Percentiles rank a stretch among this genome's conserved stretches.
Conservation (phyloP, 2,113 vertebrate species). For the Rhinolophus sinicus region DNA sequence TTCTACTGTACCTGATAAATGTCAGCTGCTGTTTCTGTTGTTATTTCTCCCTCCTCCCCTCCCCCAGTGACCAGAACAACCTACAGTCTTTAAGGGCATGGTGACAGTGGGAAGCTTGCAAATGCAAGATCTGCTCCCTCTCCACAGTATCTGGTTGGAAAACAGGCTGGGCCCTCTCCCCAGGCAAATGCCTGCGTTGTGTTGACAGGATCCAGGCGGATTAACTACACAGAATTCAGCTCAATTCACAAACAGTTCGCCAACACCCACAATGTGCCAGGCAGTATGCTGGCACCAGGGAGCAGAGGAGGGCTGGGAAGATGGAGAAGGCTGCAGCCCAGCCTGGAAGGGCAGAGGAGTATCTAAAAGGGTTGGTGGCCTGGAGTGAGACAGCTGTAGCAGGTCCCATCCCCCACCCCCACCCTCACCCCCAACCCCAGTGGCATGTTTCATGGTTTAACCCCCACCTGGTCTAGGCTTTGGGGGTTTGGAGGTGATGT, state of each 20-base stretch:
- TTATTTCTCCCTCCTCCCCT: not conserved
- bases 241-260: slow-evolving; percentile 42
- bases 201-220: not conserved
- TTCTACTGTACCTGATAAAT: accelerated
- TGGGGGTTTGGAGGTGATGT: not conserved
- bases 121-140: not conserved
- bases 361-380: accelerated
- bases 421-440: accelerated
- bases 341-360: not conserved
- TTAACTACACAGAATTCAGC: not conserved
- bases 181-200: not conserved
- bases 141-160: not conserved
- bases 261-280: not conserved
- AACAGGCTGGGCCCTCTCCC: not conserved
- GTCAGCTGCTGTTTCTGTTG: not conserved
- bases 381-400: not conserved
- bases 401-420: not conserved
- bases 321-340: not conserved
- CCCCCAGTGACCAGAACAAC: not conserved
- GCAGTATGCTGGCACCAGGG: not conserved
- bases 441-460: not conserved
- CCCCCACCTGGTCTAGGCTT: not conserved
- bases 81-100: not conserved
- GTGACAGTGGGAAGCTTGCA: not conserved
- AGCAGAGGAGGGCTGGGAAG: not conserved